Evolutionary conservation across 2,113 vertebrate genomes (phyloP).

Genomic region (Falco punctatus): DNA sequence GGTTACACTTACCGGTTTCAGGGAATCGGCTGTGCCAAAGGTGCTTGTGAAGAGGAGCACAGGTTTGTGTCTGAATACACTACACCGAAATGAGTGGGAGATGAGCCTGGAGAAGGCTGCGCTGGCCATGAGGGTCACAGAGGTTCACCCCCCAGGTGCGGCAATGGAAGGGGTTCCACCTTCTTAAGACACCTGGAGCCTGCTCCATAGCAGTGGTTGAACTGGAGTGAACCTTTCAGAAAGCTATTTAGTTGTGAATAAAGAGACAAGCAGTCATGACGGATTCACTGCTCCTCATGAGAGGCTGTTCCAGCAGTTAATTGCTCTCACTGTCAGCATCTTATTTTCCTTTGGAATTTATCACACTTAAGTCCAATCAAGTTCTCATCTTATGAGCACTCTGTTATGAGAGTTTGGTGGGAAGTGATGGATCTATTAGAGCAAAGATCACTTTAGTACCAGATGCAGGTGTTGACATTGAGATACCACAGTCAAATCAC

Average conservation of each 20-base stretch:
- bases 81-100: neutral
- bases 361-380: neutral
- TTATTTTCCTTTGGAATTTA: slow-evolving; percentile 15
- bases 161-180: neutral
- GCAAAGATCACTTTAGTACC: neutral
- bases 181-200: neutral
- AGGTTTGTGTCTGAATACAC: neutral
- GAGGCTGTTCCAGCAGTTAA: neutral
- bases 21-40: neutral
- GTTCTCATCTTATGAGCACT: neutral
- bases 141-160: neutral
- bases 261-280: neutral
- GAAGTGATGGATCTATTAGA: neutral
- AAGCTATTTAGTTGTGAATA: neutral
- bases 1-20: neutral
- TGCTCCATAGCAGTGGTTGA: neutral
- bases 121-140: neutral
- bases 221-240: neutral
- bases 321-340: slow-evolving; percentile 11
- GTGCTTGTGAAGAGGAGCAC: rapidly evolving
- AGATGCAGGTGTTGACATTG: neutral
- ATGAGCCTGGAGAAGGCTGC: neutral
- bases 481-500: neutral
- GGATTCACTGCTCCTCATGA: neutral
- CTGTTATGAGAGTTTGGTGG: neutral